phyloP scores from a whole-genome alignment of 2,113 vertebrate genomes.

The Nothocercus julius region DNA sequence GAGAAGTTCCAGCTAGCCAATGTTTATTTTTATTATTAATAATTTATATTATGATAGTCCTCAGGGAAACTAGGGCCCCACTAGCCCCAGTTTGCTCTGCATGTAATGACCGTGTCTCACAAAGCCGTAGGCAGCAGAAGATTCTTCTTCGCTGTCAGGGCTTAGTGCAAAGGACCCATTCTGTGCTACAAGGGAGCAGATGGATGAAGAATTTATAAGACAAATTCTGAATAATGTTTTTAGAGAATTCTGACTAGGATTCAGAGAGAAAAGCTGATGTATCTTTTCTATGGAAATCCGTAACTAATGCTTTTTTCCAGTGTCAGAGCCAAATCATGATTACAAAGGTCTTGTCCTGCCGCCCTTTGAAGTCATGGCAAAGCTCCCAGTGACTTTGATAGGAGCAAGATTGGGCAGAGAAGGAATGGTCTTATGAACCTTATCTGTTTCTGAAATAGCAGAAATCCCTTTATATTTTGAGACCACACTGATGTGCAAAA shows the following conservation, averaged over 20 bases:
- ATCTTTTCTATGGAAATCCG: neutral
- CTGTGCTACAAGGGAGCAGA: neutral
- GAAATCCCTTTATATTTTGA: neutral
- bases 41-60: constrained; percentile 57
- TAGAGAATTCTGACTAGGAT: neutral
- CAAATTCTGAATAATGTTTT: neutral
- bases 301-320: constrained; percentile 27
- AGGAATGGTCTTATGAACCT: neutral
- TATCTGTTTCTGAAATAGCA: neutral
- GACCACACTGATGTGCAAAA: neutral
- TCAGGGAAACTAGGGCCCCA: constrained; percentile 31
- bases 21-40: constrained; percentile 73
- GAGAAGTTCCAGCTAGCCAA: constrained; percentile 54
- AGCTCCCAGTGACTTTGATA: neutral
- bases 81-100: constrained; percentile 28
- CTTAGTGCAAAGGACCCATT: neutral
- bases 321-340: neutral
- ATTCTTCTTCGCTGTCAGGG: neutral
- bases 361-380: constrained; percentile 4
- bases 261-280: neutral
- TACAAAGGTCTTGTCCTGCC: neutral
- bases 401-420: neutral
- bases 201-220: neutral
- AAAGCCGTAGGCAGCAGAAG: neutral
- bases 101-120: neutral